Conservation (phyloP, 2,113 vertebrate species). For the Atrichornis clamosus region DNA sequence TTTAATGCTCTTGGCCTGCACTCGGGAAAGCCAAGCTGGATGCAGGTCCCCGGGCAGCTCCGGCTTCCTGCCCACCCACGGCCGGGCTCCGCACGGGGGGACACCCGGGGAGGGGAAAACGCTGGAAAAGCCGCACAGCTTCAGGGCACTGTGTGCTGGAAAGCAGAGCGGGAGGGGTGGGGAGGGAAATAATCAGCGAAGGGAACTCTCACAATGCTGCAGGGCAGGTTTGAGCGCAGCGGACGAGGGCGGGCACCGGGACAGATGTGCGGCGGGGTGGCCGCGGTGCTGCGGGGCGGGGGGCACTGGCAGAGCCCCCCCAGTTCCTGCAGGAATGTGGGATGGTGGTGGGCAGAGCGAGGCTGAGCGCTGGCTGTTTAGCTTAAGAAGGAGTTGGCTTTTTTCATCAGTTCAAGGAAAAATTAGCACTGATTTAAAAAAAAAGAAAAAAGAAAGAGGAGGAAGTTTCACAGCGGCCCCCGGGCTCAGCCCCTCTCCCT, state of each 20-base stretch:
- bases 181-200: rapidly evolving
- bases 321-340: background rate
- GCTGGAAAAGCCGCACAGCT: background rate
- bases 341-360: background rate
- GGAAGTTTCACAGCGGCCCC: background rate
- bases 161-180: background rate
- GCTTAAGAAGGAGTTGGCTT: rapidly evolving
- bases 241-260: background rate
- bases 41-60: background rate
- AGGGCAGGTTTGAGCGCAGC: constrained; percentile 35
- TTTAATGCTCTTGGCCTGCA: background rate
- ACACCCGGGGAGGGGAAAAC: background rate
- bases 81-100: rapidly evolving
- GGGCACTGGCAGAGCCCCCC: background rate
- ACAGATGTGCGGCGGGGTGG: background rate
- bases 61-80: background rate
- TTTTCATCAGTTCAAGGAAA: background rate
- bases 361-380: background rate
- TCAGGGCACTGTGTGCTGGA: background rate
- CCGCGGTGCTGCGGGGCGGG: background rate
- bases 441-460: rapidly evolving
- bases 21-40: background rate
- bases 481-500: background rate
- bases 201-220: constrained; percentile 32
- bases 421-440: background rate